A percentile compares a stretch with the other conserved stretches of the same genome.
phyloP scores from a whole-genome alignment of 2,888 invertebrate species.

The Matsumyia berberina region DNA sequence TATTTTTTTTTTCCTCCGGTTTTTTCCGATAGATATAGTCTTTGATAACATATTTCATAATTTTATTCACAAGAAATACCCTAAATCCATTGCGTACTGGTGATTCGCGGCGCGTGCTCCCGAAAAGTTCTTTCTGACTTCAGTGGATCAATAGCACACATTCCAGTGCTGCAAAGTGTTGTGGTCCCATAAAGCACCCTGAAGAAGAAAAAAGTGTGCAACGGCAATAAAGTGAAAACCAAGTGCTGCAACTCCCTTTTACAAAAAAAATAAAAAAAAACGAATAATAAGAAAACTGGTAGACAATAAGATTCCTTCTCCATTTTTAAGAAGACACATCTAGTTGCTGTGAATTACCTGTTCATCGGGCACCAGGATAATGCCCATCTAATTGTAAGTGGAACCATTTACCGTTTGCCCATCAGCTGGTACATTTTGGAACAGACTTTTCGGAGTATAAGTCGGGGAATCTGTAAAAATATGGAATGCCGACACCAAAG shows the following conservation, averaged over 20 bases:
- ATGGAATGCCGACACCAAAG: slow-evolving; percentile 27
- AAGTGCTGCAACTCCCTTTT: slow-evolving; percentile 35
- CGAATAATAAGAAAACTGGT: neutral
- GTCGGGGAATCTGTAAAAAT: slow-evolving; percentile 36
- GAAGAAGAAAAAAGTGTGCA: slow-evolving; percentile 49
- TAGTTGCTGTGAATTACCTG: slow-evolving; percentile 36
- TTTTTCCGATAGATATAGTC: slow-evolving; percentile 4
- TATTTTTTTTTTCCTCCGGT: slow-evolving; percentile 42
- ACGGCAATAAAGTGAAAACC: slow-evolving; percentile 19
- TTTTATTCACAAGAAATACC: slow-evolving; percentile 5
- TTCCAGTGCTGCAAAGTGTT: slow-evolving; percentile 33
- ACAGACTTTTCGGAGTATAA: neutral
- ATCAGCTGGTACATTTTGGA: slow-evolving; percentile 25
- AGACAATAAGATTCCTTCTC: slow-evolving; percentile 19
- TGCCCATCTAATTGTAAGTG: slow-evolving; percentile 58
- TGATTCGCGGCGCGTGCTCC: slow-evolving; percentile 39
- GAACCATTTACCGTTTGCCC: slow-evolving; percentile 11
- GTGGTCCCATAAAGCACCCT: slow-evolving; percentile 20
- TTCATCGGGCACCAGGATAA: slow-evolving; percentile 47
- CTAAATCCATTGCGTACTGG: neutral
- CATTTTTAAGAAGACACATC: slow-evolving; percentile 15
- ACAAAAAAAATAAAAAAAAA: slow-evolving; percentile 6
- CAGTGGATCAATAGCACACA: slow-evolving; percentile 57
- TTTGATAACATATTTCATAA: slow-evolving; percentile 6
- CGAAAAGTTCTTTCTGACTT: slow-evolving; percentile 11